phyloP scores from a whole-genome alignment of 2,797 vertebrate genomes.

The Neosilurus mollespiculum region DNA sequence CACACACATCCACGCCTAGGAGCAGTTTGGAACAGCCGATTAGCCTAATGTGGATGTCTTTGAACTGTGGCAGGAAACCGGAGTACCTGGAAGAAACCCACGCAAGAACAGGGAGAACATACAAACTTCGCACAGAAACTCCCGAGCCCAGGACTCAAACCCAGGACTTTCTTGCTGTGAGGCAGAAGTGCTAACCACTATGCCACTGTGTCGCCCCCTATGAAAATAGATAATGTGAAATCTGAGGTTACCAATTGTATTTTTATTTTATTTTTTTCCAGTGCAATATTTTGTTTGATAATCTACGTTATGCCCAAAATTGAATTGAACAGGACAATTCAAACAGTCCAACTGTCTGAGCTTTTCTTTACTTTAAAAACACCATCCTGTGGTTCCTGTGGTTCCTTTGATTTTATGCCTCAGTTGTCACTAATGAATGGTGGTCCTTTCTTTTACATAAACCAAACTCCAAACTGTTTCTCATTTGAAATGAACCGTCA shows the following conservation, averaged over 20 bases:
- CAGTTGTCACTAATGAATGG: slow-evolving; percentile 63
- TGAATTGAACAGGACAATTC: slow-evolving; percentile 18
- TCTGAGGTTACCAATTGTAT: slow-evolving; percentile 9
- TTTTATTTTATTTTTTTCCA: background rate
- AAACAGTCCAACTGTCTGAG: slow-evolving; percentile 15
- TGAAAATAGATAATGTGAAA: background rate
- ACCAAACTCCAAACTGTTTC: slow-evolving; percentile 60
- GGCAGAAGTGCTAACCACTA: too few relatives aligned
- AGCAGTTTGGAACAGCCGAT: too few relatives aligned
- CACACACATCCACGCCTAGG: too few relatives aligned
- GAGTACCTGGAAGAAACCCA: too few relatives aligned
- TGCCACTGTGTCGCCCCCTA: too few relatives aligned
- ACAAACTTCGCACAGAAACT: too few relatives aligned
- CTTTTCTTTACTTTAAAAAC: slow-evolving; percentile 22
- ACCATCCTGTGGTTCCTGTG: slow-evolving; percentile 59
- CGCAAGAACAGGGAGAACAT: too few relatives aligned
- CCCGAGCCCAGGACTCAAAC: too few relatives aligned
- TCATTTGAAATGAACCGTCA: slow-evolving; percentile 51
- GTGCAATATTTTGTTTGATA: background rate
- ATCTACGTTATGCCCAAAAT: background rate
- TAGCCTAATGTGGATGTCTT: too few relatives aligned
- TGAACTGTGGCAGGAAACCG: too few relatives aligned
- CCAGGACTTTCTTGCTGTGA: too few relatives aligned
- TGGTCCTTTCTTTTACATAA: slow-evolving; percentile 60
- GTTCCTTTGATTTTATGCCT: slow-evolving; percentile 60